phyloP scores from a whole-genome alignment of 1,140 invertebrate genomes.

The Aphidius gifuensis region DNA sequence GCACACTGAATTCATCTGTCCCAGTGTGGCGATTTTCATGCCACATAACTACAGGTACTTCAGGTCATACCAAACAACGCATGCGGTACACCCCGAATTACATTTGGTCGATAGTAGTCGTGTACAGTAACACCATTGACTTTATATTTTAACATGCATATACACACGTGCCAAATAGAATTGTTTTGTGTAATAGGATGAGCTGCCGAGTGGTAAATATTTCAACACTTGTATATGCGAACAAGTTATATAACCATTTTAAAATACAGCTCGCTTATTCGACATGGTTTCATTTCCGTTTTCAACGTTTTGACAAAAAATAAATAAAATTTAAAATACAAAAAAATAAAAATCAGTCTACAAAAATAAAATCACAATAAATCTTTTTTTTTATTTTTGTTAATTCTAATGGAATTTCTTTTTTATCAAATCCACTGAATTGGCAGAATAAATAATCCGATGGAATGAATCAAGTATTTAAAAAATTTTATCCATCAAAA shows the following conservation, averaged over 20 bases:
- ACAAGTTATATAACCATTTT: not conserved
- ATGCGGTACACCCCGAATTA: constrained; percentile 29
- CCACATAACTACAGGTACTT: not conserved
- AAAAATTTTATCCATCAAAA: no score
- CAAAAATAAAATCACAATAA: no score
- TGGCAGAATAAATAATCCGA: no score
- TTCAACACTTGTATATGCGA: constrained; percentile 3
- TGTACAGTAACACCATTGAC: constrained; percentile 25
- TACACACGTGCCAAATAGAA: not conserved
- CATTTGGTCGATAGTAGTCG: constrained; percentile 29
- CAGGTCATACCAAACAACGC: constrained; percentile 22
- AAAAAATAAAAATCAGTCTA: no score
- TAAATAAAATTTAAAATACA: no score
- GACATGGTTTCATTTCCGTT: constrained; percentile 41
- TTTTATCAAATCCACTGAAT: no score
- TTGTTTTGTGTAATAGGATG: constrained; percentile 12
- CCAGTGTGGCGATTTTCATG: constrained; percentile 5
- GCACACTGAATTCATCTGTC: not conserved
- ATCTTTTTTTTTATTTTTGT: no score
- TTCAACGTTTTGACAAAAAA: not conserved
- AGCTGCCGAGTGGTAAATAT: constrained; percentile 6
- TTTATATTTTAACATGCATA: constrained; percentile 23
- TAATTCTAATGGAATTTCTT: no score
- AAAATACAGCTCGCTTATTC: constrained; percentile 20
- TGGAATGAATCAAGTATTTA: no score